phyloP scores from a whole-genome alignment of 2,888 invertebrate species.

The Scaeva pyrastri region DNA sequence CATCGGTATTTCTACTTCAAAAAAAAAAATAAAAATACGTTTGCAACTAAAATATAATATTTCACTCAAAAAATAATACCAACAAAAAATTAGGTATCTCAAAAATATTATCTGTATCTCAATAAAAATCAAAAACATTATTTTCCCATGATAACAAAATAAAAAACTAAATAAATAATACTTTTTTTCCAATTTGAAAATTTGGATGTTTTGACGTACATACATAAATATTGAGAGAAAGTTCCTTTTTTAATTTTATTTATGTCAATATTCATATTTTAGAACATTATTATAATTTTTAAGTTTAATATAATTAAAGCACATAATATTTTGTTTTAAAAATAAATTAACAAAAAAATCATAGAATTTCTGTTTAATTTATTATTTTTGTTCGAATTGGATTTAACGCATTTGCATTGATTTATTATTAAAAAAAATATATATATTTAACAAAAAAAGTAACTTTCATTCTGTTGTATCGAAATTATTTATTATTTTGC shows the following conservation, averaged over 20 bases:
- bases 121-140: slow-evolving; percentile 6
- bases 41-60: neutral
- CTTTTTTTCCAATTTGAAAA: slow-evolving; percentile 75
- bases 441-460: neutral
- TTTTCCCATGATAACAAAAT: slow-evolving; percentile 9
- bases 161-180: slow-evolving; percentile 43
- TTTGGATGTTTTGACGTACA: slow-evolving; percentile 77
- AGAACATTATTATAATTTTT: slow-evolving; percentile 38
- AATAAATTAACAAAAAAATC: slow-evolving; percentile 46
- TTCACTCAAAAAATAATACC: neutral
- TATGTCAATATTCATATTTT: slow-evolving; percentile 65
- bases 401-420: slow-evolving; percentile 67
- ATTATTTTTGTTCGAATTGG: slow-evolving; percentile 54
- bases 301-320: slow-evolving; percentile 40
- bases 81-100: slow-evolving; percentile 11
- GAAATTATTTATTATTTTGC: slow-evolving; percentile 42
- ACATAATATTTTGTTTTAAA: slow-evolving; percentile 42
- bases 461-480: slow-evolving; percentile 30
- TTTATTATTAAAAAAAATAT: slow-evolving; percentile 35
- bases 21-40: neutral
- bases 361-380: slow-evolving; percentile 52
- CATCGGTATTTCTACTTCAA: neutral
- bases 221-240: slow-evolving; percentile 54
- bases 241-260: slow-evolving; percentile 44
- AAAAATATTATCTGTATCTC: neutral